phyloP scores from a whole-genome alignment of 2,113 vertebrate genomes.

The Platysteira castanea region DNA sequence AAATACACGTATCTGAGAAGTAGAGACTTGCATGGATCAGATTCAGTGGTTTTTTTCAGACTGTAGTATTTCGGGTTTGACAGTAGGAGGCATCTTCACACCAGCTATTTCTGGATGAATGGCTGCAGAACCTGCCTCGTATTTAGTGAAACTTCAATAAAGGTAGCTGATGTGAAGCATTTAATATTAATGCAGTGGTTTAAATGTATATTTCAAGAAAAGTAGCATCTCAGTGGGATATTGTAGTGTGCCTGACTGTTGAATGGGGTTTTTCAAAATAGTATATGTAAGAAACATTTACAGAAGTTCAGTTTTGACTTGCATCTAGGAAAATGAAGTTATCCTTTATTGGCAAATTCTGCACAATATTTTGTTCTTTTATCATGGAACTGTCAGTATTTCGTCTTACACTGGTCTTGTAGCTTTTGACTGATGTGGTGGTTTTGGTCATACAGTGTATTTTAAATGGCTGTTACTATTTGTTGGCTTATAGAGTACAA shows the following conservation, averaged over 20 bases:
- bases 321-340: background rate
- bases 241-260: background rate
- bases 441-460: background rate
- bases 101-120: background rate
- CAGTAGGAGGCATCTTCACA: constrained; percentile 63
- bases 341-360: background rate
- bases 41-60: background rate
- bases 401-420: background rate
- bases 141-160: background rate
- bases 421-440: background rate
- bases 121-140: background rate
- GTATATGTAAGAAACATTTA: background rate
- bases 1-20: background rate
- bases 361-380: background rate
- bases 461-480: background rate
- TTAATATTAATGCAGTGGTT: background rate
- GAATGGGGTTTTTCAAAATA: background rate
- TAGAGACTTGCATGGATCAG: background rate
- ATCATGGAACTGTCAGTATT: background rate
- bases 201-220: background rate
- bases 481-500: background rate
- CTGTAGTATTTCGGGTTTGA: constrained; percentile 8
- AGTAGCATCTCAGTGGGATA: background rate
- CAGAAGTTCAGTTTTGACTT: background rate
- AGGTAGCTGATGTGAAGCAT: background rate